Conservation (phyloP, 37 sponge, comb jelly and placozoan species). For the Aplysina aerophoba region DNA sequence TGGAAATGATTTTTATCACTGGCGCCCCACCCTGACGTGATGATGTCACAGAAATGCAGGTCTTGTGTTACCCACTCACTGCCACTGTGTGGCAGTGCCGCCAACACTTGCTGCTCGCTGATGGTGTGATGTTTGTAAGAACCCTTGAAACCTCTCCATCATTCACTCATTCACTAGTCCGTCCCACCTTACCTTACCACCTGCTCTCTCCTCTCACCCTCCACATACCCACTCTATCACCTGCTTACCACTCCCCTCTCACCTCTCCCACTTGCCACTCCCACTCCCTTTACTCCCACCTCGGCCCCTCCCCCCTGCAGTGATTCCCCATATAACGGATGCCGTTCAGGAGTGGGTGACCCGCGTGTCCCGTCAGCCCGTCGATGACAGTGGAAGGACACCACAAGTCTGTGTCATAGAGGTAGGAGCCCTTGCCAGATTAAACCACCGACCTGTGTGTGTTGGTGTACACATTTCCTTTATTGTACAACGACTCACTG, state of each 20-base stretch:
- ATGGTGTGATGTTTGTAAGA: not conserved
- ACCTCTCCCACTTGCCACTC: not conserved
- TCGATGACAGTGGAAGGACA: conserved; percentile 42
- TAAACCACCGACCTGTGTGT: too few relatives aligned
- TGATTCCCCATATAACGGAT: conserved; percentile 96
- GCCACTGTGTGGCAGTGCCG: not conserved
- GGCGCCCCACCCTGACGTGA: too few relatives aligned
- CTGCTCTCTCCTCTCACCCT: not conserved
- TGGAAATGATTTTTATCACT: too few relatives aligned
- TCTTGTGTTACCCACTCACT: too few relatives aligned
- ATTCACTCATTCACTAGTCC: not conserved
- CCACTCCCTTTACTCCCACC: not conserved
- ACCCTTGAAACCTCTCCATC: not conserved
- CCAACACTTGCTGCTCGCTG: not conserved
- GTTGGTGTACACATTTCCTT: too few relatives aligned
- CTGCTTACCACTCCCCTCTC: not conserved
- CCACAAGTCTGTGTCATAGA: conserved; percentile 95
- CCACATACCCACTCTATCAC: not conserved
- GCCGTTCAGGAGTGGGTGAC: conserved; percentile 93
- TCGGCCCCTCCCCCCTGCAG: conserved; percentile 31
- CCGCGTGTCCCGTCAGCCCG: conserved; percentile 77
- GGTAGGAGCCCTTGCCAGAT: conserved; percentile 38
- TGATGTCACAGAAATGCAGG: too few relatives aligned
- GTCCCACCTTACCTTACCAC: not conserved
- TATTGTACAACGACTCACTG: too few relatives aligned